Base-by-base conservation (phyloP, 2,888 invertebrate genomes). In the Netelia melanura region DNA sequence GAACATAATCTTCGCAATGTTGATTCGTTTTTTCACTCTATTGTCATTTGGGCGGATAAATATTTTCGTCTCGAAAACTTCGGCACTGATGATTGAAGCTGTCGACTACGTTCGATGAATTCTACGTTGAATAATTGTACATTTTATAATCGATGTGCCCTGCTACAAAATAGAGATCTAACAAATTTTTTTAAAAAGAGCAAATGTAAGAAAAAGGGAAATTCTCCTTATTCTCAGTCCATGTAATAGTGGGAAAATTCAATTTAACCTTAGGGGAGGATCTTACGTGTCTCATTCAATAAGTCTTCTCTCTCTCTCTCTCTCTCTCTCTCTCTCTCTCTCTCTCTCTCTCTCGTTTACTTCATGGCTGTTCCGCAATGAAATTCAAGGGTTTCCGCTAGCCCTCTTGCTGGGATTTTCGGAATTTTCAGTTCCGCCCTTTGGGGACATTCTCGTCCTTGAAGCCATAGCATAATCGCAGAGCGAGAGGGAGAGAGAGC, bases 221-320 rank as follows among this genome's bases (percentile, higher is more conserved):
- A 80, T 8, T 38, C 83, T 25, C 84, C 84, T 84, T 30, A 30
- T 30, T 75, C 61, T 48, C 72, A 65, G 77, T 70, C 81, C 85
- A 85, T 85, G 78, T 84, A 65, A 65, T 44, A 43, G 64, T 58
- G 21, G 65, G 21, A 65, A 80, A 84, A 80, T 84, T 68, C 81
- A 84, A 84, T 84, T 84, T 84, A 72, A 72, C 44, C 61, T 71
- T 65, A 23, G 65, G 54, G 76, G 25, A 58, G 79, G 44, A 44
- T 70, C 78, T 67, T 58, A 64, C 80, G 84, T 77, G 70, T 84
- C 79, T 81, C 61, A 11, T 62, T 72, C 77, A 14, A 11, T 8
- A 14, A 62, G 43, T 70, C 8, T 25, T 61, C 62, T 44, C 81
- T 56, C 64, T 44, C 43, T 64, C 56, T 48, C 61, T 44, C 43